These are phyloP conservation scores for Trichogramma dendrolimi DNA, from an alignment of 2,888 invertebrate species.

Conservation along the genomic window DNA sequence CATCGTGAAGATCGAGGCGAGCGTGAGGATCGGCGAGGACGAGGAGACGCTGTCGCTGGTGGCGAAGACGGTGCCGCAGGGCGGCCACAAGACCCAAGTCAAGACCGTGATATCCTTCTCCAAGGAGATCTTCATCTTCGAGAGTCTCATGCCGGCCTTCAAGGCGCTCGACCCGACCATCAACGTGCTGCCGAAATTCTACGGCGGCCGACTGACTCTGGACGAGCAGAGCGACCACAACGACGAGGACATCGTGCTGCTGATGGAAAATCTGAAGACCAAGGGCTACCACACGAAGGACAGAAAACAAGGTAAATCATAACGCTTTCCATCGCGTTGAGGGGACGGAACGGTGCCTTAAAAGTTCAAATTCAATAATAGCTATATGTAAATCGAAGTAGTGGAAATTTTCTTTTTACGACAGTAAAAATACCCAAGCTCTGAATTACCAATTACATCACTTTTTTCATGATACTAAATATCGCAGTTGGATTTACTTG, in stretches of 20 bases:
- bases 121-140: constrained; percentile 59
- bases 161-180: constrained; percentile 41
- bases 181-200: constrained; percentile 57
- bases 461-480: too few relatives aligned
- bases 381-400: too few relatives aligned
- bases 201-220: constrained; percentile 55
- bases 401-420: too few relatives aligned
- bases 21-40: constrained; percentile 28
- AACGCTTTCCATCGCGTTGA: too few relatives aligned
- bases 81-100: constrained; percentile 34
- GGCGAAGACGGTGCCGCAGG: constrained; percentile 59
- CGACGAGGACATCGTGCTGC: constrained; percentile 58
- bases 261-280: constrained; percentile 58
- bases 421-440: too few relatives aligned
- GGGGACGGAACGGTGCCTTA: too few relatives aligned
- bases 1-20: constrained; percentile 51
- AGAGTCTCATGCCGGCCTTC: constrained; percentile 54
- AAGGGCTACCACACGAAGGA: constrained; percentile 56
- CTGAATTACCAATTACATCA: too few relatives aligned
- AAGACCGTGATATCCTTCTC: constrained; percentile 53
- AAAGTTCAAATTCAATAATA: too few relatives aligned
- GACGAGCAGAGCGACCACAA: constrained; percentile 38
- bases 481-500: too few relatives aligned
- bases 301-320: constrained; percentile 48
- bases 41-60: constrained; percentile 53